Evolutionary conservation across 2,888 invertebrate species (phyloP), one percentile per base, ranked within the genome.

Genomic region (Hesperia comma): DNA sequence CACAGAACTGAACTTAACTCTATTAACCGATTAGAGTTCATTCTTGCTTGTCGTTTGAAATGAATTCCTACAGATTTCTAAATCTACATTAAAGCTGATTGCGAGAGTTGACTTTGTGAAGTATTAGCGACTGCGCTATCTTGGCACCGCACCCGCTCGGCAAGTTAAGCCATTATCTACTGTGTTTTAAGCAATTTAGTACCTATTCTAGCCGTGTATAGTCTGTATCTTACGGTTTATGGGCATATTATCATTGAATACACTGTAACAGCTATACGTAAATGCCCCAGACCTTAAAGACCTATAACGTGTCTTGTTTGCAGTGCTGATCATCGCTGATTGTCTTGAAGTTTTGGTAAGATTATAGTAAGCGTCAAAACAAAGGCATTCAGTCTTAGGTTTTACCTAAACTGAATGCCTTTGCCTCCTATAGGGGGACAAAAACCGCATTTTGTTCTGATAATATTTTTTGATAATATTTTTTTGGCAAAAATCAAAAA

Each of bases 81-180:
- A 64, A 64, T 58, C 57, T 64, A 58, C 49, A 41, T 57, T 64
- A 64, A 49, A 64, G 15, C 57, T 51, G 49, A 58, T 64, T 51
- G 63, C 57, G 56, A 56, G 32, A 53, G 63, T 68, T 64, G 64
- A 71, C 69, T 72, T 71, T 71, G 68, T 66, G 56, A 70, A 70
- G 70, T 70, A 70, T 70, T 68, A 70, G 68, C 68, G 64, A 46
- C 60, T 43, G 40, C 66, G 60, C 67, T 68, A 70, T 70, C 70
- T 70, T 68, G 60, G 58, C 70, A 70, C 68, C 63, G 53, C 70
- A 68, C 68, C 67, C 66, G 70, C 57, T 55, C 43, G 37, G 46
- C 49, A 49, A 56, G 43, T 55, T 63, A 56, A 56, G 49, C 40
- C 33, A 51, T 51, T 51, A 51, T 51, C 51, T 51, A 21, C 21